Evolutionary conservation across 2,113 vertebrate genomes (phyloP).

Genomic region (Dromas ardeola): DNA sequence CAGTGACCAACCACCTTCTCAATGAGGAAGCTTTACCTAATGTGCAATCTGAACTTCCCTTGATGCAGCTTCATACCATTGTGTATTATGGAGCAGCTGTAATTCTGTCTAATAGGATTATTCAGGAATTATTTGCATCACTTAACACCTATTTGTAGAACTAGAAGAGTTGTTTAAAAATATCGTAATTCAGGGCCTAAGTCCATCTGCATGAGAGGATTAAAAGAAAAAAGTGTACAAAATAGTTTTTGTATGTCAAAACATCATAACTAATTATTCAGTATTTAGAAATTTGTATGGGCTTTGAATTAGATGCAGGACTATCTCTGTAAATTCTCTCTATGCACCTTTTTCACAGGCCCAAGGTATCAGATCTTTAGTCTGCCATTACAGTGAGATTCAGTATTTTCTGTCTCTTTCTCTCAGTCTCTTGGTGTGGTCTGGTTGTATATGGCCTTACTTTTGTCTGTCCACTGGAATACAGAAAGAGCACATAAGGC

Average conservation of each 20-base stretch:
- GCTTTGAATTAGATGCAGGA: not conserved
- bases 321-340: not conserved
- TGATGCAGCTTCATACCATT: not conserved
- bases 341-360: not conserved
- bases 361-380: not conserved
- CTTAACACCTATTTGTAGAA: not conserved
- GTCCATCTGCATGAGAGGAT: not conserved
- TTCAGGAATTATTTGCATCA: not conserved
- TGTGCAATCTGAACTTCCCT: not conserved
- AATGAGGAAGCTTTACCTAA: not conserved
- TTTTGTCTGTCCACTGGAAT: not conserved
- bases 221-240: not conserved
- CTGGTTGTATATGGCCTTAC: not conserved
- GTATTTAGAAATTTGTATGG: not conserved
- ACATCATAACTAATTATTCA: fast-evolving
- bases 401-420: not conserved
- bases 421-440: not conserved
- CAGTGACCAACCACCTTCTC: not conserved
- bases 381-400: not conserved
- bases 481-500: not conserved
- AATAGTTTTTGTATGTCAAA: not conserved
- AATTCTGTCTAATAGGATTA: not conserved
- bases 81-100: not conserved
- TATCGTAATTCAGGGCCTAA: not conserved
- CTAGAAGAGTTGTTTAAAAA: not conserved